Percentiles rank a stretch among this genome's conserved stretches.
Conservation (phyloP, 1,140 invertebrate genomes). For the Ceratina calcarata region DNA sequence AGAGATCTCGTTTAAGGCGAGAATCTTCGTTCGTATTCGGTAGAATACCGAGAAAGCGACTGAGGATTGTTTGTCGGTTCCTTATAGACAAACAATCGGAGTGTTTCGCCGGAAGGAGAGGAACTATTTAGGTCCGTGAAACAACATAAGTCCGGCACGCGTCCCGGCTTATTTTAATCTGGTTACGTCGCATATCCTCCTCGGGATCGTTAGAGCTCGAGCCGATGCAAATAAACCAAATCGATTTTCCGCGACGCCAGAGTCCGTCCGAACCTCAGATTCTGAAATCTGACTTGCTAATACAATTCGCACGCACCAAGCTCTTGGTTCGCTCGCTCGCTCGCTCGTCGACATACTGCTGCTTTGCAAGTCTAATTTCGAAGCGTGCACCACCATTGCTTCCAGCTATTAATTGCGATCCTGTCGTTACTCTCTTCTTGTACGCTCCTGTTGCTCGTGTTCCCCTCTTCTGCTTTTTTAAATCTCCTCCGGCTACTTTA, state of each 20-base stretch:
- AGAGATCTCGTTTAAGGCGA: too few relatives aligned
- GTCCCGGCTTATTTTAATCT: background rate
- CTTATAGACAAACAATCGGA: background rate
- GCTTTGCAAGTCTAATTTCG: constrained; percentile 51
- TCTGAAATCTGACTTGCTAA: constrained; percentile 50
- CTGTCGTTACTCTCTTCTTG: constrained; percentile 24
- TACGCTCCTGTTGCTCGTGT: background rate
- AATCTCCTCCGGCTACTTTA: too few relatives aligned
- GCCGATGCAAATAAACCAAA: constrained; percentile 35
- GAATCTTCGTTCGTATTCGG: too few relatives aligned
- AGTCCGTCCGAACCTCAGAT: constrained; percentile 10
- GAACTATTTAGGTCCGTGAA: background rate
- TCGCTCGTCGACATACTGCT: background rate
- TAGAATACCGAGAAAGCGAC: too few relatives aligned
- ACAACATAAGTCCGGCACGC: background rate
- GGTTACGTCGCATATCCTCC: constrained; percentile 11
- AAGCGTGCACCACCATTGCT: constrained; percentile 35
- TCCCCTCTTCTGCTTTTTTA: background rate
- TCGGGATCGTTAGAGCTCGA: constrained; percentile 1
- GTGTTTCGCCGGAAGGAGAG: background rate
- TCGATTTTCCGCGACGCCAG: constrained; percentile 36
- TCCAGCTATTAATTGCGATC: constrained; percentile 37
- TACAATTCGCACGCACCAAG: constrained; percentile 29
- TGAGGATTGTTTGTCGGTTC: too few relatives aligned
- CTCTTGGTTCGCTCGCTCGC: background rate